These are phyloP conservation scores for Drosophila subsilvestris DNA, from an alignment of 2,888 invertebrate genomes.

Conservation along the genomic window DNA sequence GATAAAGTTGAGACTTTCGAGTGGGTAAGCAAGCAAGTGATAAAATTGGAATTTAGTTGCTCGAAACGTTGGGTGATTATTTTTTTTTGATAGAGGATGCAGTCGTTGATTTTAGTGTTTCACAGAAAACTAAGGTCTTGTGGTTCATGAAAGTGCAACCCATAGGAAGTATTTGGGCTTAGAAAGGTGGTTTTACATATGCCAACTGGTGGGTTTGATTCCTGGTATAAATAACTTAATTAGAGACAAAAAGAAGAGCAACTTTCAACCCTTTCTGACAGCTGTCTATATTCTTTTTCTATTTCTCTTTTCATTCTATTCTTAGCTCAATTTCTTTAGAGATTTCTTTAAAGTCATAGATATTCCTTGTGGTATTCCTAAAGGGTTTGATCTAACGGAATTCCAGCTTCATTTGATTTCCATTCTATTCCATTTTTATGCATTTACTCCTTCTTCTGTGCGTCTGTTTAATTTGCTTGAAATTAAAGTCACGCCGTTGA, in stretches of 20 bases:
- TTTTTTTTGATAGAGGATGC: slow-evolving; percentile 9
- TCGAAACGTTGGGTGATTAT: slow-evolving; percentile 8
- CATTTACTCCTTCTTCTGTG: slow-evolving; percentile 1
- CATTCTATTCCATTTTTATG: slow-evolving; percentile 28
- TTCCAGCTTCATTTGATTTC: slow-evolving; percentile 5
- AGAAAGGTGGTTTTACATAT: too few species aligned
- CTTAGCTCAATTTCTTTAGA: not conserved
- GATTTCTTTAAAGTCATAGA: too few species aligned
- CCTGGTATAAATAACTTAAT: too few species aligned
- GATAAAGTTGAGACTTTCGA: slow-evolving; percentile 45
- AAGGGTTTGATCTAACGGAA: not conserved
- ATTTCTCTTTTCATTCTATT: not conserved
- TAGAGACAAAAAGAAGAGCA: too few species aligned
- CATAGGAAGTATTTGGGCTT: not conserved
- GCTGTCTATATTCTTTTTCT: not conserved
- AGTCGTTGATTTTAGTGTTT: not conserved
- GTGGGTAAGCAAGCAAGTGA: slow-evolving; percentile 40
- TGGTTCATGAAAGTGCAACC: too few species aligned
- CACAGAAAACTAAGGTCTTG: not conserved
- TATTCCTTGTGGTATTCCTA: not conserved
- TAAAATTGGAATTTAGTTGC: slow-evolving; percentile 31
- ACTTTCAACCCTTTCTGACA: too few species aligned
- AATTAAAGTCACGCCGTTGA: slow-evolving; percentile 68
- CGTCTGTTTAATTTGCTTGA: slow-evolving; percentile 31
- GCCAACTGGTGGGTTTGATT: too few species aligned